Evolutionary conservation across 2,888 invertebrate genomes (phyloP).

Genomic region (Dolichopus griseipennis): DNA sequence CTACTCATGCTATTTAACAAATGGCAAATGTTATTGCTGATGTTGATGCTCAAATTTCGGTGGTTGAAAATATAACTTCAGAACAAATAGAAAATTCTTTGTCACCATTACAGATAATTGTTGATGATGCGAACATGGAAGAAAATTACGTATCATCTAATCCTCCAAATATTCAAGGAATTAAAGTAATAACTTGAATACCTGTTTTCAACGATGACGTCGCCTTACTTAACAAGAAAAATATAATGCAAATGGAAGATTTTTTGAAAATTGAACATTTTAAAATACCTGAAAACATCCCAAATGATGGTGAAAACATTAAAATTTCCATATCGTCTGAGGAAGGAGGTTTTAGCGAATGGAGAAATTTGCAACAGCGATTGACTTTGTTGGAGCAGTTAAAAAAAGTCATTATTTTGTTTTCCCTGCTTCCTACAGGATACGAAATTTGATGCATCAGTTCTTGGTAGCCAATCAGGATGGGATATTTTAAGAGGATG

Average conservation of each 20-base stretch:
- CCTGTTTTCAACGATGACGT: conserved; percentile 9
- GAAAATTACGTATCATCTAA: conserved; percentile 7
- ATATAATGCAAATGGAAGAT: conserved; percentile 10
- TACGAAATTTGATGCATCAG: background rate
- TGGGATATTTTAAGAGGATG: conserved; percentile 10
- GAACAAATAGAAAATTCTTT: conserved; percentile 8
- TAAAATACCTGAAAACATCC: conserved; percentile 10
- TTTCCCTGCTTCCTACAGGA: background rate
- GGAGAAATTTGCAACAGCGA: conserved; percentile 8
- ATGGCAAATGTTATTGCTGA: conserved; percentile 8
- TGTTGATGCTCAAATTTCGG: conserved; percentile 8
- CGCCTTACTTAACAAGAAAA: conserved; percentile 10
- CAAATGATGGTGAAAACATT: conserved; percentile 1
- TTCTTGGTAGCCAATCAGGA: conserved; percentile 9
- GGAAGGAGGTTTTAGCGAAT: conserved; percentile 5
- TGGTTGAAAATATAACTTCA: conserved; percentile 1
- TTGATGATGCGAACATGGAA: conserved; percentile 7
- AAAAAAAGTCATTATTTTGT: conserved; percentile 8
- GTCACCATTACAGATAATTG: conserved; percentile 5
- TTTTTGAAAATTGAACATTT: conserved; percentile 11
- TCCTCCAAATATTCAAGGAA: conserved; percentile 5
- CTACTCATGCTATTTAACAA: conserved; percentile 7
- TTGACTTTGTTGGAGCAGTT: conserved; percentile 7
- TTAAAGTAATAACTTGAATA: conserved; percentile 6
- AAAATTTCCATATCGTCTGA: conserved; percentile 9